Evolutionary conservation across 2,888 invertebrate genomes (phyloP), one percentile per base, ranked within the genome.

Genomic region (Parnassius mnemosyne): DNA sequence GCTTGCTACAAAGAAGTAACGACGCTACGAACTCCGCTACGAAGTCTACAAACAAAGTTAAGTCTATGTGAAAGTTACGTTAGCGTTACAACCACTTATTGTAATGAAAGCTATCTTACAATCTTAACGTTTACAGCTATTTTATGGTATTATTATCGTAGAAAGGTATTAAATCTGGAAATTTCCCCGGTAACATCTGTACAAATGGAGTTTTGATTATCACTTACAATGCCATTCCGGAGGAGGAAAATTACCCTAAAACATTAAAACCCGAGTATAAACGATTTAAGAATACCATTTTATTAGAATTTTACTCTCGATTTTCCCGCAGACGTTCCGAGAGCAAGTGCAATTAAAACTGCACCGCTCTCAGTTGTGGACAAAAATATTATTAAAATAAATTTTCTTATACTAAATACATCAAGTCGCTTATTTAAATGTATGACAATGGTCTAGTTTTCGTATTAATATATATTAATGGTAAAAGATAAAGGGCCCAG

Each of bases 121-220:
- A 75, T 75, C 76, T 74, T 71, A 70, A 73, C 75, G 74, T 72
- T 80, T 75, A 83, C 80, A 74, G 77, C 76, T 66, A 73, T 82
- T 82, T 80, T 78, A 81, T 80, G 75, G 73, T 73, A 73, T 71
- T 70, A 72, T 72, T 69, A 71, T 69, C 68, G 75, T 76, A 73
- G 75, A 74, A 78, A 80, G 79, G 80, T 80, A 84, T 81, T 82
- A 83, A 85, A 82, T 80, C 78, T 77, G 72, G 77, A 79, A 82
- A 84, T 87, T 82, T 83, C 78, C 78, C 75, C 78, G 78, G 86
- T 81, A 88, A 87, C 87, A 87, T 85, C 87, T 87, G 88, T 81
- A 83, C 81, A 84, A 81, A 87, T 84, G 74, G 85, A 78, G 79
- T 84, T 89, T 89, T 89, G 88, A 89, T 89, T 89, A 88, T 89